These are phyloP conservation scores for Pempheris klunzingeri DNA, from an alignment of 2,797 vertebrate species.

Conservation along the genomic window DNA sequence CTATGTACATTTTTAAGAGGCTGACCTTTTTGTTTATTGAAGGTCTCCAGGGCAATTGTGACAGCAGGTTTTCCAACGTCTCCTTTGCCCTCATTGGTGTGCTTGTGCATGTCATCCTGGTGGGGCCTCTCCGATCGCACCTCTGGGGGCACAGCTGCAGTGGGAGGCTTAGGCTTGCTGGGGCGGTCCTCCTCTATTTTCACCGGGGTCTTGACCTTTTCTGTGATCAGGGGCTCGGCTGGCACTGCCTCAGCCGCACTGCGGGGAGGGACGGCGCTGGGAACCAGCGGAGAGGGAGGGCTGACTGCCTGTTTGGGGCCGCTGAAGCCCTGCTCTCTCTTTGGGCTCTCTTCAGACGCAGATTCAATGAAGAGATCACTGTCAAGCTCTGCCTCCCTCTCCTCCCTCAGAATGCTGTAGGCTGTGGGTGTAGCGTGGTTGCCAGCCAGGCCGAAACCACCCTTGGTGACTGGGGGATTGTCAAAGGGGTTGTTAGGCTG, in stretches of 20 bases:
- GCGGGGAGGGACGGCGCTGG: conserved; percentile 67
- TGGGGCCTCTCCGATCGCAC: conserved; percentile 76
- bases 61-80: conserved; percentile 71
- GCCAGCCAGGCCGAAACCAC: conserved; percentile 87
- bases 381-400: conserved; percentile 97
- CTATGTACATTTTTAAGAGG: neutral
- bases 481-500: conserved; percentile 78
- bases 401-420: conserved; percentile 97
- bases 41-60: conserved; percentile 77
- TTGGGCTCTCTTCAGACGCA: conserved; percentile 96
- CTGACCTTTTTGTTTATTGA: conserved; percentile 95
- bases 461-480: conserved; percentile 84
- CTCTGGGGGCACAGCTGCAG: conserved; percentile 82
- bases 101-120: conserved; percentile 77
- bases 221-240: conserved; percentile 68
- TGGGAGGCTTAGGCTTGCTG: conserved; percentile 82
- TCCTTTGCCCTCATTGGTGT: conserved; percentile 73
- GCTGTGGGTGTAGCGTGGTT: conserved; percentile 88
- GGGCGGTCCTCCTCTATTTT: conserved; percentile 77
- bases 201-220: conserved; percentile 72
- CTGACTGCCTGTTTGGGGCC: conserved; percentile 87
- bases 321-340: conserved; percentile 92
- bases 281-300: conserved; percentile 78
- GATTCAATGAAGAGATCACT: conserved; percentile 99
- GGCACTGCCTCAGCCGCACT: conserved; percentile 60